A percentile compares a stretch with the other conserved stretches of the same genome.
Evolutionary conservation across 2,888 invertebrate genomes (phyloP).

Genomic region (Piscicola geometra): DNA sequence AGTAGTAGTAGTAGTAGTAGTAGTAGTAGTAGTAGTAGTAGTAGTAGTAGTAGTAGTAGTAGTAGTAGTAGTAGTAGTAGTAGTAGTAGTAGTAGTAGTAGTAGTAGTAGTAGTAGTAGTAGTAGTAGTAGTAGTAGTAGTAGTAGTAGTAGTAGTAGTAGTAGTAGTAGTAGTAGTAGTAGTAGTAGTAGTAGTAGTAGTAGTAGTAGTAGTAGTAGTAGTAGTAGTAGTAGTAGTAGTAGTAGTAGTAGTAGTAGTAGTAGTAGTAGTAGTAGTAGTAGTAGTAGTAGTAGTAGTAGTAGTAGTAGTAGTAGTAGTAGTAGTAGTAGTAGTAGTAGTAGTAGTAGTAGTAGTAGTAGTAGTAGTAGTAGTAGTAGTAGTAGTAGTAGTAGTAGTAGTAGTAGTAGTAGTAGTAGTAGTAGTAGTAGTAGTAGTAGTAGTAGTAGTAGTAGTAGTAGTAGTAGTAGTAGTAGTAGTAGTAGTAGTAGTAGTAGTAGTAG

Average conservation of each 20-base stretch:
- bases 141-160: not conserved
- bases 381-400: constrained; percentile 37
- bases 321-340: constrained; percentile 38
- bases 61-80: not conserved
- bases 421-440: too few species aligned
- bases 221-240: constrained; percentile 30
- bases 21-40: not conserved
- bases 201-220: constrained; percentile 8
- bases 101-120: not conserved
- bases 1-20: not conserved
- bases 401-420: constrained; percentile 37
- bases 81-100: not conserved
- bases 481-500: too few species aligned
- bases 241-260: constrained; percentile 38
- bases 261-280: constrained; percentile 38
- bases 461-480: too few species aligned
- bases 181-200: not conserved
- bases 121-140: not conserved
- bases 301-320: constrained; percentile 38
- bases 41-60: not conserved
- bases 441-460: too few species aligned
- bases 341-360: constrained; percentile 39
- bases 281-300: constrained; percentile 39
- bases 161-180: not conserved
- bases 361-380: constrained; percentile 39